Evolutionary conservation across 2,113 vertebrate species (phyloP), one percentile per base, ranked within the genome.

Genomic region (Noturus placidus): DNA sequence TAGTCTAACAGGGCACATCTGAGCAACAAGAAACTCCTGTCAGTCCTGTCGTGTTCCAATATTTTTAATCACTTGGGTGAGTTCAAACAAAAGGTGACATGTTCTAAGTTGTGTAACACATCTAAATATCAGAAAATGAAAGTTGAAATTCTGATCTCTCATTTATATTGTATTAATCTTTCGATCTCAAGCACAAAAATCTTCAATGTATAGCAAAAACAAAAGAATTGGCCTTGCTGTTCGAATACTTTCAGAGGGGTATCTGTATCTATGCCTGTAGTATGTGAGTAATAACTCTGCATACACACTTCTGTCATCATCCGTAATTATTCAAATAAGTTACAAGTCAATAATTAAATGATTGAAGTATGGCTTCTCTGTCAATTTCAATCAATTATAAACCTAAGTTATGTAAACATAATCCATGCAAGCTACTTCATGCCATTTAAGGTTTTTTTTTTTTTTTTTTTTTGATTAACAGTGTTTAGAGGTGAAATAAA

Each of bases 221-320:
- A 30, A 52, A 30, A 50, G 17, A 52, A 78, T 10, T 81, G 30
- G 20, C 54, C 54, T 33, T 35, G 19, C 10, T 35, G 30, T 57
- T 81, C 19, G 0, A 35, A 82, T 82, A 61, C 33, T 9, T 30
- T 54, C 5, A 5, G 50, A 79, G 50, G 7, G 20, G 15, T n/a
- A n/a, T 52, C n/a, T 54, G 76, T 52, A 50, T n/a, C 25, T 52
- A 61, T 59, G 52, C 67, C 56, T 80, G 81, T 17, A 67, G 78
- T 83, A 86, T 89, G 89, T 90, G 89, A 92, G 90, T 90, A 81
- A 91, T 90, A 88, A 85, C 89, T 79, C 74, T 33, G 52, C n/a
- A 72, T 74, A 85, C 10, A 65, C 57, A 85, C 80, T 27, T 38
- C 4, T n/a, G n/a, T 61, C 69, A 83, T 27, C 0, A 56, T 67